These are phyloP conservation scores for Tetrao urogallus DNA, from an alignment of 2,113 vertebrate species.

Conservation along the genomic window DNA sequence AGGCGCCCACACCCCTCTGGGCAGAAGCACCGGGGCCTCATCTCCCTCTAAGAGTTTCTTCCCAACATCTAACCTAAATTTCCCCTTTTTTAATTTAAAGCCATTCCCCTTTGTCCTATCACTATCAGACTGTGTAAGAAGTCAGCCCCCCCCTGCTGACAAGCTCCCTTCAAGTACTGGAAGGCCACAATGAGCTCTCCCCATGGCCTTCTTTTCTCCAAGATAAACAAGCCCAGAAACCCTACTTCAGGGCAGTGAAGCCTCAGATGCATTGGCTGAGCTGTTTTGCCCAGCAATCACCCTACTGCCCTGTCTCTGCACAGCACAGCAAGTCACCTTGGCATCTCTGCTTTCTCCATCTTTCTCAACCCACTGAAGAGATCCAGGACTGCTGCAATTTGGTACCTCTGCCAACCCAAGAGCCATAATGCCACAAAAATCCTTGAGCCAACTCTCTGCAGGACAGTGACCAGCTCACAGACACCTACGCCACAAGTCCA, in stretches of 20 bases:
- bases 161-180: too few relatives aligned
- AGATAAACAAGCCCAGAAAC: too few relatives aligned
- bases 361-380: neutral
- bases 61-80: too few relatives aligned
- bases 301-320: neutral
- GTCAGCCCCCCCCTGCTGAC: too few relatives aligned
- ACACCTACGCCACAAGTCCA: neutral
- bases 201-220: too few relatives aligned
- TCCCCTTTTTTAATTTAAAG: too few relatives aligned
- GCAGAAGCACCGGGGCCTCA: too few relatives aligned
- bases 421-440: neutral
- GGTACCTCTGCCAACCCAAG: neutral
- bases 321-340: neutral
- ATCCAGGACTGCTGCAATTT: neutral
- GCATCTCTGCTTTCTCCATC: neutral
- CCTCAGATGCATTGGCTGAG: neutral
- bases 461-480: neutral
- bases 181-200: too few relatives aligned
- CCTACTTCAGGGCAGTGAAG: neutral
- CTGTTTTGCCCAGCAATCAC: neutral
- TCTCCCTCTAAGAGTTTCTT: too few relatives aligned
- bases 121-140: too few relatives aligned
- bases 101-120: too few relatives aligned
- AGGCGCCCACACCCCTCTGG: too few relatives aligned
- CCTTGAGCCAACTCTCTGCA: neutral